Evolutionary conservation across 1,140 invertebrate species (phyloP), one percentile per base, ranked within the genome.

Genomic region (Nylanderia fulva): DNA sequence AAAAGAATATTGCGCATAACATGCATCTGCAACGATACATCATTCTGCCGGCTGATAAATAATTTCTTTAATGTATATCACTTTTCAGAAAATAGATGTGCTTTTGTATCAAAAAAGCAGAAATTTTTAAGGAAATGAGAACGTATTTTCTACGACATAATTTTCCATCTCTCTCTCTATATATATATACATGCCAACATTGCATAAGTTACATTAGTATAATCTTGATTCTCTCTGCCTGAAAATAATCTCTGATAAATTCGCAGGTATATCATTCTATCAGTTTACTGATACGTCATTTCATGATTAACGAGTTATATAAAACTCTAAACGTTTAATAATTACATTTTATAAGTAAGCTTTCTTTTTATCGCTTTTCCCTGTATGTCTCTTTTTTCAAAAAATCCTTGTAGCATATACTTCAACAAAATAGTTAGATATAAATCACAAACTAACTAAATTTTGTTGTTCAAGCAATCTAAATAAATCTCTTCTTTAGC

Each of bases 221-320:
- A 63, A 77, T 64, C 74, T 29, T 45, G 39, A 64, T 64, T 48
- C 33, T 48, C 33, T 29, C 33, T 29, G 11, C 6, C 2, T 11
- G 6, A 63, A 63, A 61, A 63, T 63, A 76, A 76, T 76, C 56
- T 61, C 24, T 54, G 74, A 76, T 76, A 42, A 76, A 48, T 45
- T 61, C 56, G 24, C 21, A 18, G 54, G 29, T 63, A n/a, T n/a
- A n/a, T n/a, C 29, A 2, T n/a, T 63, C 61, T 60, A 75, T 61
- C 72, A 15, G 36, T 75, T 61, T 4, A 61, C 24, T 18, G 60
- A 66, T 33, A 77, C 4, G 33, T 77, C 21, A 33, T 36, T 64
- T 77, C 13, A 11, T 21, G 42, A 42, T 77, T 64, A 48, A 64
- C 60, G 15, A 42, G 15, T 77, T 77, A 66, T 21, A 21, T 77